Base-by-base conservation (phyloP, 2,113 vertebrate genomes). In the Maccullochella peelii region DNA sequence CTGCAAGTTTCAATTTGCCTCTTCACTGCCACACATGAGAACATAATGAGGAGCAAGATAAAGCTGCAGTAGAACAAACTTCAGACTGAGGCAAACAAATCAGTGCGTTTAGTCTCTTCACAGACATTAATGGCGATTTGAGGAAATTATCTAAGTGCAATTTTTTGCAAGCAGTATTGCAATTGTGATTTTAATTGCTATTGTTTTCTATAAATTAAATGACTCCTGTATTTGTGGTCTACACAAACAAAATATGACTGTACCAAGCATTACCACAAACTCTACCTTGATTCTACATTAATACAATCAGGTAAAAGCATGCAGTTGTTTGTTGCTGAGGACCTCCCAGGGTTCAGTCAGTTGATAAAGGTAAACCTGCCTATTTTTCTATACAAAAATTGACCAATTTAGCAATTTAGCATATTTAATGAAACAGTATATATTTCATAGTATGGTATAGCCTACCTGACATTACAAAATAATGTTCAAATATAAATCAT, bases 1-100 rank as follows among this genome's bases (percentile, higher is more conserved):
- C 20, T 79, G 12, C 25, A 10, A 23, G 33, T 76, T 71, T 72
- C 59, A 82, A 59, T 80, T 77, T 80, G 30, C 20, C 8, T 79
- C 33, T 62, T 69, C 16, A 21, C 8, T 33, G 23, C 27, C 27
- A 57, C 42, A 63, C n/a, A 59, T 52, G 11, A 66, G 10, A 55
- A 42, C 10, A 20, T 54, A 83, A 66, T 33, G n/a, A 72, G 58
- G 25, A 38, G 30, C 2, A 18, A 54, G 23, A 52, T 58, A 30
- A 69, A 81, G 38, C 27, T 25, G 59, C 40, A 27, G 23, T 1
- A 50, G 20, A 52, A 58, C 50, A 50, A 74, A 74, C 20, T 65
- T 50, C 30, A 63, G 16, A 30, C 58, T 9, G 55, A 15, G 8
- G 33, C 1, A 63, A 52, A 63, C 67, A 62, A 55, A 79, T 73